Conservation (phyloP, 2,888 invertebrate genomes). For the Shargacucullia verbasci region DNA sequence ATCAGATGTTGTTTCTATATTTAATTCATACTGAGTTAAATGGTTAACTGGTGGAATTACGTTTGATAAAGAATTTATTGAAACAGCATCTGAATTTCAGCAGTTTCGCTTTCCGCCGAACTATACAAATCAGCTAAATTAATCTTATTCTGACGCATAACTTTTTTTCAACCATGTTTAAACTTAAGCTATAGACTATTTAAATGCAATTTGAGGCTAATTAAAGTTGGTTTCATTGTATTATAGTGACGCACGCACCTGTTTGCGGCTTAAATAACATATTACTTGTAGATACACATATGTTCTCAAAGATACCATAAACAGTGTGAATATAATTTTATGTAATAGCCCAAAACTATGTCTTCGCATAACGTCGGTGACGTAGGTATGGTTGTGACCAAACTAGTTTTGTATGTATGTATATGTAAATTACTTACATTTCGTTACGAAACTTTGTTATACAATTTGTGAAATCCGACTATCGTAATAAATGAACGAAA, state of each 20-base stretch:
- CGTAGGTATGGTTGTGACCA: slow-evolving; percentile 11
- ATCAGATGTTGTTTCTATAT: background rate
- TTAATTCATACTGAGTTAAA: background rate
- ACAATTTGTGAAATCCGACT: slow-evolving; percentile 39
- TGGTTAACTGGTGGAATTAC: background rate
- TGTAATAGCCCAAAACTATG: slow-evolving; percentile 24
- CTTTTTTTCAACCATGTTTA: slow-evolving; percentile 5
- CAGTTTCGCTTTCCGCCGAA: background rate
- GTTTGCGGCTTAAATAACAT: slow-evolving; percentile 4
- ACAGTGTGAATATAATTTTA: slow-evolving; percentile 14
- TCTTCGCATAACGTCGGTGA: slow-evolving; percentile 14
- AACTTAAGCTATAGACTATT: background rate
- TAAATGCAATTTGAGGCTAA: background rate
- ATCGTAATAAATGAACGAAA: slow-evolving; percentile 21
- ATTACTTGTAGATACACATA: slow-evolving; percentile 1
- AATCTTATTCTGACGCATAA: no score
- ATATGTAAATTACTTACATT: slow-evolving; percentile 34
- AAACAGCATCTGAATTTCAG: background rate
- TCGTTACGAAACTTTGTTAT: slow-evolving; percentile 42
- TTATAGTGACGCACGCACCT: background rate
- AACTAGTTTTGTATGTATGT: slow-evolving; percentile 29
- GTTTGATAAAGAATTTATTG: background rate
- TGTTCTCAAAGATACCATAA: background rate
- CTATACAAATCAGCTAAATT: background rate
- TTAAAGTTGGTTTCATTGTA: slow-evolving; percentile 1